Percentiles rank a stretch among this genome's conserved stretches.
These are phyloP conservation scores for Protaetia brevitarsis DNA, from an alignment of 1,140 invertebrate species.

Conservation along the genomic window DNA sequence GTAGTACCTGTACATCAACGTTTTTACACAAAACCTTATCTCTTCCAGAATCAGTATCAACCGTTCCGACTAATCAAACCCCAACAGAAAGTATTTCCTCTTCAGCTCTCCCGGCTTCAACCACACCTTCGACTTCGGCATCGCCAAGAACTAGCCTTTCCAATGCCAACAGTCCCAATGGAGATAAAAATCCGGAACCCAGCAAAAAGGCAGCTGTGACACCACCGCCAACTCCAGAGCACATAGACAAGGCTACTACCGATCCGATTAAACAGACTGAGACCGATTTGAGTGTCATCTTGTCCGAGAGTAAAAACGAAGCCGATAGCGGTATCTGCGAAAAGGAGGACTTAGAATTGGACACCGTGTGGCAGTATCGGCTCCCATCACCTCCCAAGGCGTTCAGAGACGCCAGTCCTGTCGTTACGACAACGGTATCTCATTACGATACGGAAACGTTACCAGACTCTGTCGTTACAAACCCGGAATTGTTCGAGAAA, in stretches of 20 bases:
- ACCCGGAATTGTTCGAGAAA: constrained; percentile 47
- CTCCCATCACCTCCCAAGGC: constrained; percentile 61
- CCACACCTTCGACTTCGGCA: not conserved
- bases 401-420: constrained; percentile 55
- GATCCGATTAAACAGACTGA: not conserved
- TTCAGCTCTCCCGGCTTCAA: not conserved
- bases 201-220: not conserved
- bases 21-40: not conserved
- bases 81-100: constrained; percentile 20
- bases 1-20: not conserved
- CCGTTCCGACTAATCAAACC: constrained; percentile 20
- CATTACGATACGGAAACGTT: constrained; percentile 41
- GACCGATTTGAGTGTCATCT: not conserved
- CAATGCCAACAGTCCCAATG: not conserved
- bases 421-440: constrained; percentile 34
- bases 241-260: not conserved
- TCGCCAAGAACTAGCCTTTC: constrained; percentile 3
- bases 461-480: constrained; percentile 45
- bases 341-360: constrained; percentile 24
- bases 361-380: constrained; percentile 60
- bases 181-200: not conserved
- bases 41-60: constrained; percentile 41
- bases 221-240: not conserved
- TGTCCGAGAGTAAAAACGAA: constrained; percentile 13
- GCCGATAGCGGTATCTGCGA: constrained; percentile 20